phyloP scores from a whole-genome alignment of 1,140 invertebrate species.

The Dreissena polymorpha region DNA sequence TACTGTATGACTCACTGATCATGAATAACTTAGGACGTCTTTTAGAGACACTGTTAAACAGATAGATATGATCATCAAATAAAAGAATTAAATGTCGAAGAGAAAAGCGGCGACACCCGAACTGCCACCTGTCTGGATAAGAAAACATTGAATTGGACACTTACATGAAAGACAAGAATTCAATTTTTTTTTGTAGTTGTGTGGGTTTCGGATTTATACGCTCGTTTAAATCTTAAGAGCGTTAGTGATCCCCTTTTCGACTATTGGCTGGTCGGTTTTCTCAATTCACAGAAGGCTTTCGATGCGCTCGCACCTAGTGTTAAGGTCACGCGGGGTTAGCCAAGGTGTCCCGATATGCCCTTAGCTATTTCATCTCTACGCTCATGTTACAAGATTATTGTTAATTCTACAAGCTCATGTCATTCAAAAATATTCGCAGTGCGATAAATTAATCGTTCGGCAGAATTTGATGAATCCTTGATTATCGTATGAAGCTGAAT shows the following conservation, averaged over 20 bases:
- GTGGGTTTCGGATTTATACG: slow-evolving; percentile 40
- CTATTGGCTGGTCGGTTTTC: background rate
- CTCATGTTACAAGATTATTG: slow-evolving; percentile 51
- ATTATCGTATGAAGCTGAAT: slow-evolving; percentile 40
- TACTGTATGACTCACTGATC: too few relatives aligned
- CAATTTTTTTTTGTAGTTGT: slow-evolving; percentile 19
- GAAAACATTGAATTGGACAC: slow-evolving; percentile 18
- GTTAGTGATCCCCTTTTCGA: slow-evolving; percentile 38
- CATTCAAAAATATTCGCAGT: slow-evolving; percentile 56
- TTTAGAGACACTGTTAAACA: too few relatives aligned
- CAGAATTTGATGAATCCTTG: slow-evolving; percentile 51
- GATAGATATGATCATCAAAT: too few relatives aligned
- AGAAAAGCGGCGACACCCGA: too few relatives aligned
- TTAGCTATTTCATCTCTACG: slow-evolving; percentile 19
- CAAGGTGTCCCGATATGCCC: slow-evolving; percentile 24
- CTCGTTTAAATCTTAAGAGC: slow-evolving; percentile 46
- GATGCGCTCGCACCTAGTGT: slow-evolving; percentile 21
- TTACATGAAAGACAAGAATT: slow-evolving; percentile 29
- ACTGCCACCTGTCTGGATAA: too few relatives aligned
- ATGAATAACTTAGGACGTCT: too few relatives aligned
- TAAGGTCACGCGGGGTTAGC: slow-evolving; percentile 49
- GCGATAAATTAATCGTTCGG: slow-evolving; percentile 48
- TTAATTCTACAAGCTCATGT: slow-evolving; percentile 41
- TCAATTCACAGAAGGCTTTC: slow-evolving; percentile 38
- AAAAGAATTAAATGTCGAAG: too few relatives aligned